These are phyloP conservation scores for Drosophila rhopaloa DNA, from an alignment of 1,140 invertebrate genomes.

Conservation along the genomic window DNA sequence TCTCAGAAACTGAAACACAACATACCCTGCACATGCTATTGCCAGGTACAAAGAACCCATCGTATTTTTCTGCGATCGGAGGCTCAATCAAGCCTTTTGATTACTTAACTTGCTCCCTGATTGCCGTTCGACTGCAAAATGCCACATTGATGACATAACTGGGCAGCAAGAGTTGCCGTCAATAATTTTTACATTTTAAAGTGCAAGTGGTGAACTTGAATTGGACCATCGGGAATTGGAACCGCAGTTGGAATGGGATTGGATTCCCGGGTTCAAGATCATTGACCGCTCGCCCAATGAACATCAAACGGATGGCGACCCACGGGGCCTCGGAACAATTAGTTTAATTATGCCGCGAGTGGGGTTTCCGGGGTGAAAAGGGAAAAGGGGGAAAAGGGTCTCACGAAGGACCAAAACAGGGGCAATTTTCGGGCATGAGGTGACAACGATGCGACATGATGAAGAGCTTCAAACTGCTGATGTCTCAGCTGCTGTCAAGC, in stretches of 20 bases:
- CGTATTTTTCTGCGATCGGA: not conserved
- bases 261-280: slow-evolving; percentile 53
- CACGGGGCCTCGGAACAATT: slow-evolving; percentile 62
- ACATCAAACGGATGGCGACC: slow-evolving; percentile 60
- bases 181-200: slow-evolving; percentile 74
- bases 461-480: slow-evolving; percentile 48
- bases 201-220: slow-evolving; percentile 78
- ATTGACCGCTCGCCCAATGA: slow-evolving; percentile 56
- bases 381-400: not conserved
- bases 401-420: slow-evolving; percentile 24
- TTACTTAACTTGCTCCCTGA: slow-evolving; percentile 68
- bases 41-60: not conserved
- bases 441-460: slow-evolving; percentile 82
- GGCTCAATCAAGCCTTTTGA: slow-evolving; percentile 66
- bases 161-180: slow-evolving; percentile 21
- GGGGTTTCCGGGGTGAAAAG: no score
- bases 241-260: slow-evolving; percentile 31
- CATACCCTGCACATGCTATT: not conserved
- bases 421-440: slow-evolving; percentile 72
- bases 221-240: slow-evolving; percentile 71
- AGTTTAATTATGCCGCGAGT: slow-evolving; percentile 74
- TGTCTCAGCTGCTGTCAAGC: slow-evolving; percentile 22
- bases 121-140: slow-evolving; percentile 26
- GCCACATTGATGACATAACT: slow-evolving; percentile 78
- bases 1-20: not conserved